Base-by-base conservation (phyloP, 1,140 invertebrate species). In the Zaprionus nigranus region DNA sequence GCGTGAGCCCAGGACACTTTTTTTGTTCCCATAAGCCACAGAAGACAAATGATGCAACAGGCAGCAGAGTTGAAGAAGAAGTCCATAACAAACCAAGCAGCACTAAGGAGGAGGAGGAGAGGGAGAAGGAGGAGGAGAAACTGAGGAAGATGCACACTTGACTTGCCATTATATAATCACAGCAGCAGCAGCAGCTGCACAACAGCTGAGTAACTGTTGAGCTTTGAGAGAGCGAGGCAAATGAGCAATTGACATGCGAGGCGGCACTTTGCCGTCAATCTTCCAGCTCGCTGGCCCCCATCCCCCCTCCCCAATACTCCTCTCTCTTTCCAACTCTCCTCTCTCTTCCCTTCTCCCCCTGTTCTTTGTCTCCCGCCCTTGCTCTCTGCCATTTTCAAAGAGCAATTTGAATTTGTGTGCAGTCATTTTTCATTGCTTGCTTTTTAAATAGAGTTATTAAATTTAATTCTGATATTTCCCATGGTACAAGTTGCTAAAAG, bases 171-270 rank as follows among this genome's bases (percentile, higher is more conserved):
- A 70, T 60, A 69, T 75, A 75, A 71, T 75, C 53, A 36, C 59
- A 63, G 38, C 64, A 46, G n/a, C 40, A 46, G 17, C 46, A 22
- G 46, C 46, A 12, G 65, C 64, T 59, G 64, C 36, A 58, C 38
- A 66, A 51, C 28, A 49, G 73, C 66, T 64, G 59, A 40, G 40
- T 58, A 62, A 75, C 59, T 30, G 60, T 56, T 75, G 61, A 70
- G 73, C 67, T 15, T 30, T n/a, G 26, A 12, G 30, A 34, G 28
- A 36, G 13, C 13, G 40, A 61, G n/a, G 26, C 53, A 84, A 84
- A 85, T 85, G 78, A 61, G 72, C 63, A 62, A 53, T 71, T 78
- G 78, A 78, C 82, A 85, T 85, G 82, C 82, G 65, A 85, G 65
- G 34, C 60, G 67, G 43, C 60, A 62, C 58, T 78, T 69, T 78